These are phyloP conservation scores for Gracilinanus agilis DNA, from an alignment of 2,113 vertebrate genomes.

Conservation along the genomic window DNA sequence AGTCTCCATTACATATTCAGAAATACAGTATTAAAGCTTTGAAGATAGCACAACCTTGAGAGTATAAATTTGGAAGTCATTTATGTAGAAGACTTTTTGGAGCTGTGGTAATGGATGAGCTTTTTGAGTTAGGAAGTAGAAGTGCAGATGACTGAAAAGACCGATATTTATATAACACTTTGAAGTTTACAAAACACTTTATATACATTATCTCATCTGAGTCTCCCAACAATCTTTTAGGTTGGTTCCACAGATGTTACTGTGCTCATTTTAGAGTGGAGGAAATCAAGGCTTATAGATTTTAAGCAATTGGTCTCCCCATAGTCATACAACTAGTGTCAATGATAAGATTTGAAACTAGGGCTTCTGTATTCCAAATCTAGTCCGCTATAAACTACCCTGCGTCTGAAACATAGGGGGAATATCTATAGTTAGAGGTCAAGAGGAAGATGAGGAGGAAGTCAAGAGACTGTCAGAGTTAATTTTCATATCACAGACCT, in stretches of 20 bases:
- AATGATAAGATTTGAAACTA: neutral
- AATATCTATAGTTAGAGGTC: neutral
- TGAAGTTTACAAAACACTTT: neutral
- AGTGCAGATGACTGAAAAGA: neutral
- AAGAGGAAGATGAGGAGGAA: conserved; percentile 28
- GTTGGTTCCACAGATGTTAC: neutral
- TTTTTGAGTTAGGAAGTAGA: neutral
- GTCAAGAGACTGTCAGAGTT: neutral
- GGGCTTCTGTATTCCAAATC: neutral
- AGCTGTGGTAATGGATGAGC: neutral
- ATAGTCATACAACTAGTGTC: neutral
- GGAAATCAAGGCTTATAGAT: neutral
- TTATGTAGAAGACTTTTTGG: neutral
- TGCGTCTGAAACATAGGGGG: conserved; percentile 11
- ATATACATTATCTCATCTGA: too few species aligned
- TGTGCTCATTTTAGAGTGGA: neutral
- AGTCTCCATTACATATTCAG: neutral
- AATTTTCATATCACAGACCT: conserved; percentile 3
- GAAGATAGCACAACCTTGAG: neutral
- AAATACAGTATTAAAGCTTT: neutral
- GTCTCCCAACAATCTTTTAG: neutral
- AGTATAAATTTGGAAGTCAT: neutral
- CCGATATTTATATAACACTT: neutral
- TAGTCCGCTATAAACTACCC: neutral
- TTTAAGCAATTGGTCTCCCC: neutral